Percentiles rank a stretch among this genome's conserved stretches.
These are phyloP conservation scores for Echinops telfairi DNA, from an alignment of 2,113 vertebrate species.

Conservation along the genomic window DNA sequence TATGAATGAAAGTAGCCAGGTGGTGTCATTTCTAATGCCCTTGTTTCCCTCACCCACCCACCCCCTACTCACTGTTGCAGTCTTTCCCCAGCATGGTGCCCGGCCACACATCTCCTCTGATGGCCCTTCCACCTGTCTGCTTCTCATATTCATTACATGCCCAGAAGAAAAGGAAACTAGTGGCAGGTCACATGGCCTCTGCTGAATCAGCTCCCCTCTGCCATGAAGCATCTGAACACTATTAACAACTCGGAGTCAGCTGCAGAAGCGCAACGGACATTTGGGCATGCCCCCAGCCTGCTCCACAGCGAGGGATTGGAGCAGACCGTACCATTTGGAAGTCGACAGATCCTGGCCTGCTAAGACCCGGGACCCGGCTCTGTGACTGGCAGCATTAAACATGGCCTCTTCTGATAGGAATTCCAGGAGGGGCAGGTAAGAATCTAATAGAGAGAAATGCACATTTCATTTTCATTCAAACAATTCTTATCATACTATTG, in stretches of 20 bases:
- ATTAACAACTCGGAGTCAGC: conserved; percentile 22
- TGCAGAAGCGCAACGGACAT: background rate
- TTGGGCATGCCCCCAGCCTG: background rate
- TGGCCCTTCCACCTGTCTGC: background rate
- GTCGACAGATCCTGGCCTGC: conserved; percentile 54
- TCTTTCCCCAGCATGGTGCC: too few species aligned
- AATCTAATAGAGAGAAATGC: conserved; percentile 64
- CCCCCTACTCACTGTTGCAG: background rate
- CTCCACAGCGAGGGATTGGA: conserved; percentile 49
- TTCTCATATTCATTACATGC: background rate
- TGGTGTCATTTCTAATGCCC: background rate
- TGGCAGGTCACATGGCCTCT: background rate
- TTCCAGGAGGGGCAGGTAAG: conserved; percentile 21
- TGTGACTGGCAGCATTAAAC: conserved; percentile 68
- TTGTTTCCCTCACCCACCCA: background rate
- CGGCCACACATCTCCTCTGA: background rate
- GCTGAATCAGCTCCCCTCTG: background rate
- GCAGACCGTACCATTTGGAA: conserved; percentile 40
- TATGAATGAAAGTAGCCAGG: background rate
- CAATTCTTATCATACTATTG: background rate
- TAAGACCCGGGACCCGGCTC: conserved; percentile 32
- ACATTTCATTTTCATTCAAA: conserved; percentile 71
- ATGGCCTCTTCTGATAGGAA: conserved; percentile 37
- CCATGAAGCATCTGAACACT: background rate
- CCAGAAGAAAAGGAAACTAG: background rate